Conservation (phyloP, 2,888 invertebrate genomes). For the Leptinotarsa juncta region DNA sequence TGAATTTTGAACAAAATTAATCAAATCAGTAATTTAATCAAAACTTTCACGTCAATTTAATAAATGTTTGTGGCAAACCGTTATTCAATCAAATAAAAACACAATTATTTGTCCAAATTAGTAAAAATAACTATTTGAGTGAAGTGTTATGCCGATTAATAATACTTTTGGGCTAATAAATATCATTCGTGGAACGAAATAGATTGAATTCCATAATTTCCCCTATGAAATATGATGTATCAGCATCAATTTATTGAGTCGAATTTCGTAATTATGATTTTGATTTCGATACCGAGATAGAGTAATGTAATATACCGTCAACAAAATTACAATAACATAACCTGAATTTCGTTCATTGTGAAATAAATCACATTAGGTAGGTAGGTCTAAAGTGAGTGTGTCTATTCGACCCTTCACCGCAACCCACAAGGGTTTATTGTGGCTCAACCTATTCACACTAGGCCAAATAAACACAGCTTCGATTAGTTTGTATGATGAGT, state of each 20-base stretch:
- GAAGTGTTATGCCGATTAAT: neutral
- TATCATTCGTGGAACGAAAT: neutral
- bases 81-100: conserved; percentile 2
- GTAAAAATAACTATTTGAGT: conserved; percentile 7
- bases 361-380: too few relatives aligned
- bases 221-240: conserved; percentile 21
- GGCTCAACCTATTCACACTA: too few relatives aligned
- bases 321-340: neutral
- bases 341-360: neutral
- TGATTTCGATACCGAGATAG: conserved; percentile 1
- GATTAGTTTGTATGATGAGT: too few relatives aligned
- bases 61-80: neutral
- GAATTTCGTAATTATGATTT: conserved; percentile 20
- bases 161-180: neutral
- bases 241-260: conserved; percentile 25
- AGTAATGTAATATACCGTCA: neutral
- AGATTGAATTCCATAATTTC: conserved; percentile 3
- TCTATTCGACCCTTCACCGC: too few relatives aligned
- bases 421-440: too few relatives aligned
- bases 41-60: neutral
- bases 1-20: neutral
- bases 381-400: too few relatives aligned
- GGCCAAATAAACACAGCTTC: too few relatives aligned
- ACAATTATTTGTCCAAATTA: neutral
- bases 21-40: neutral